Percentiles rank a stretch among this genome's conserved stretches.
Evolutionary conservation across 2,113 vertebrate species (phyloP).

Genomic region (Mustelus asterias): DNA sequence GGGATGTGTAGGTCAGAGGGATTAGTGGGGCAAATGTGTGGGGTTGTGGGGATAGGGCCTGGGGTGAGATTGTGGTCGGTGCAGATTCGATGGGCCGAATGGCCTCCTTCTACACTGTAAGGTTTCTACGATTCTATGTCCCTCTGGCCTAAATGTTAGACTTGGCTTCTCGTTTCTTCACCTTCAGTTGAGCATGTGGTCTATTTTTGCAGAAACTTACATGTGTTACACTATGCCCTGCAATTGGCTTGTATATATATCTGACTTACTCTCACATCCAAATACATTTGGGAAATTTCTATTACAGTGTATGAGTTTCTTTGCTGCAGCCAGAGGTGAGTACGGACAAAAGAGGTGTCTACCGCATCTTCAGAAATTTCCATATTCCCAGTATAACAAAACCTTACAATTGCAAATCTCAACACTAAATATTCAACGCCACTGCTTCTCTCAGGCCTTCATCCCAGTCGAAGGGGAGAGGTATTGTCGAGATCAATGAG

Average conservation of each 20-base stretch:
- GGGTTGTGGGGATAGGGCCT: too few species aligned
- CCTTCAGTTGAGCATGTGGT: not conserved
- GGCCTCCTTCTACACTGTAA: too few species aligned
- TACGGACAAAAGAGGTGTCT: not conserved
- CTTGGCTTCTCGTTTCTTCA: not conserved
- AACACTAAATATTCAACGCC: not conserved
- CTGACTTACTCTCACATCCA: not conserved
- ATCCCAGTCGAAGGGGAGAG: not conserved
- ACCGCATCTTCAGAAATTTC: not conserved
- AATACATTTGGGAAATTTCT: not conserved
- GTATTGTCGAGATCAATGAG: not conserved
- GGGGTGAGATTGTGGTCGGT: too few species aligned
- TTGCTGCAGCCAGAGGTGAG: not conserved
- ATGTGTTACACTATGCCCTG: not conserved
- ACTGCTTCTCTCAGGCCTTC: not conserved
- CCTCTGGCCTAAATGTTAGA: not conserved
- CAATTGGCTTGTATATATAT: not conserved
- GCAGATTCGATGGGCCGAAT: too few species aligned
- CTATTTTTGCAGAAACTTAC: not conserved
- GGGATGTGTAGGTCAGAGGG: too few species aligned
- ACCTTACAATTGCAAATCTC: not conserved
- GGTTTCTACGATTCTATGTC: not conserved
- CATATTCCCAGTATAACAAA: not conserved
- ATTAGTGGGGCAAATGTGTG: too few species aligned
- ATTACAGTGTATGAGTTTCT: not conserved